A percentile compares a stretch with the other conserved stretches of the same genome.
These are phyloP conservation scores for Elmis aenea DNA, from an alignment of 2,888 invertebrate species.

Conservation along the genomic window DNA sequence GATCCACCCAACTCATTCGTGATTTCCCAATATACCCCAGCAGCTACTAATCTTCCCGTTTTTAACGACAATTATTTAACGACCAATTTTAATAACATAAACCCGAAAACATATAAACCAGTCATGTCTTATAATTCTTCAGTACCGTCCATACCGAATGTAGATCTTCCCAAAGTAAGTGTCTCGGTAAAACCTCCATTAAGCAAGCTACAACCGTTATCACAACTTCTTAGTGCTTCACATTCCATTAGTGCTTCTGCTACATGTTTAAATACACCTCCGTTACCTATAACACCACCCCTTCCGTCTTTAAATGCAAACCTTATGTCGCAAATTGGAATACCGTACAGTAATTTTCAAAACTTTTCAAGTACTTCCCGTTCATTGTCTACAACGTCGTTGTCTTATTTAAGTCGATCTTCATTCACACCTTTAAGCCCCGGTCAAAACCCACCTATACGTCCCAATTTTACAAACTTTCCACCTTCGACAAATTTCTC, in stretches of 20 bases:
- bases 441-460: neutral
- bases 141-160: slow-evolving; percentile 25
- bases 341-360: neutral
- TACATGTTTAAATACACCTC: slow-evolving; percentile 26
- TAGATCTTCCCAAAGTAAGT: slow-evolving; percentile 30
- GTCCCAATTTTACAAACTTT: no score
- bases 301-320: slow-evolving; percentile 10
- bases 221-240: neutral
- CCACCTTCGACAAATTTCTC: no score
- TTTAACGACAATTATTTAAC: slow-evolving; percentile 39
- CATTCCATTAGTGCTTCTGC: neutral
- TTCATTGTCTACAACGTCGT: neutral
- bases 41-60: no score
- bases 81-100: slow-evolving; percentile 44
- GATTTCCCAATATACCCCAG: slow-evolving; percentile 19
- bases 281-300: slow-evolving; percentile 21
- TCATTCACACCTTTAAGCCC: no score
- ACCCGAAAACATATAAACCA: slow-evolving; percentile 42
- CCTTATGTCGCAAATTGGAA: neutral
- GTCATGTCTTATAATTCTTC: slow-evolving; percentile 14
- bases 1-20: slow-evolving; percentile 1
- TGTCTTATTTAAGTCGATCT: neutral
- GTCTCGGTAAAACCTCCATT: slow-evolving; percentile 32
- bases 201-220: neutral
- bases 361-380: neutral